These are phyloP conservation scores for Rattus rattus DNA, from an alignment of 2,113 vertebrate genomes.

Conservation along the genomic window DNA sequence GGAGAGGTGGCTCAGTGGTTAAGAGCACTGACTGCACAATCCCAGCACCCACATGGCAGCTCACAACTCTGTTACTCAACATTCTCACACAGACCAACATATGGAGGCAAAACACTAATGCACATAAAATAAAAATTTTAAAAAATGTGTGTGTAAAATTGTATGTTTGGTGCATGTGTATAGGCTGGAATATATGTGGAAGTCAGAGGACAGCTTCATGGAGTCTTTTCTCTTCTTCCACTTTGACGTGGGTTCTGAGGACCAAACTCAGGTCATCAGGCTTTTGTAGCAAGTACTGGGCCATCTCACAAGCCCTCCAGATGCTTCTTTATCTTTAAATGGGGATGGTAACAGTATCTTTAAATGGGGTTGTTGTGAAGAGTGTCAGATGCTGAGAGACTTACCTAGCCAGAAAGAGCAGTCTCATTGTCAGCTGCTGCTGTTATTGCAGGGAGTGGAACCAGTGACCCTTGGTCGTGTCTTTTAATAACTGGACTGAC, in stretches of 20 bases:
- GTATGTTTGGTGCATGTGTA: neutral
- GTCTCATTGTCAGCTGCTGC: neutral
- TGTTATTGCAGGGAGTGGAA: neutral
- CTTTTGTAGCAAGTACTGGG: neutral
- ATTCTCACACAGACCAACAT: neutral
- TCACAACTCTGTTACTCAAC: neutral
- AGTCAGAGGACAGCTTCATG: neutral
- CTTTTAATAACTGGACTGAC: constrained; percentile 40
- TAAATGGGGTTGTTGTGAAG: neutral
- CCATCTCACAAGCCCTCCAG: neutral
- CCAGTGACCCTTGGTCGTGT: neutral
- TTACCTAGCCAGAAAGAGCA: neutral
- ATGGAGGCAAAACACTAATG: neutral
- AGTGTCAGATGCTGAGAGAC: constrained; percentile 36
- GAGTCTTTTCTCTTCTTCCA: neutral
- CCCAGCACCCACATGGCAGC: neutral
- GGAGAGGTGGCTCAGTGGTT: neutral
- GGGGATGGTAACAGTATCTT: neutral
- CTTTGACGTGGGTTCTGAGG: neutral
- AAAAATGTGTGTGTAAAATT: neutral
- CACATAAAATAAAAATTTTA: neutral
- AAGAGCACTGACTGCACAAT: neutral
- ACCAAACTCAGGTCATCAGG: neutral
- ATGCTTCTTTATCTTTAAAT: constrained; percentile 17
- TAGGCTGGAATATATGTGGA: neutral